phyloP scores from a whole-genome alignment of 2,113 vertebrate genomes.

The Polypterus bichir region DNA sequence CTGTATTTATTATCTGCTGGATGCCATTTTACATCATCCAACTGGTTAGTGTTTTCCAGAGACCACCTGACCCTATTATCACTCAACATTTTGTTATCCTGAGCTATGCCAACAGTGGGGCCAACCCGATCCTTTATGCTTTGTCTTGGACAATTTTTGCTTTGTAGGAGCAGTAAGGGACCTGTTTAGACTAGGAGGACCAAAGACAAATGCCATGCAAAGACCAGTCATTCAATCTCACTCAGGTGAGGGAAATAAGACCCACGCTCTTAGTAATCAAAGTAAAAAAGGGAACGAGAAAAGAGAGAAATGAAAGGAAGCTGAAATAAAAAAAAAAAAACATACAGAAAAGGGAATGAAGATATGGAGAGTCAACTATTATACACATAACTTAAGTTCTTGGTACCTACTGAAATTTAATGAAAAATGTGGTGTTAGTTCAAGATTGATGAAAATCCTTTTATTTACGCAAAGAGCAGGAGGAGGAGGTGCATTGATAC shows the following conservation, averaged over 20 bases:
- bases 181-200: conserved; percentile 9
- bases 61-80: conserved; percentile 45
- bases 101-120: conserved; percentile 56
- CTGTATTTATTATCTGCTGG: conserved; percentile 55
- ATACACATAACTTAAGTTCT: no score
- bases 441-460: no score
- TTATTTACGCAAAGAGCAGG: no score
- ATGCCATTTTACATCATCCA: conserved; percentile 56
- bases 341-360: no score
- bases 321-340: background rate
- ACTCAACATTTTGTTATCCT: conserved; percentile 54
- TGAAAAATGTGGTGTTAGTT: no score
- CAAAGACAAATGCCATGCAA: no score
- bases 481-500: no score
- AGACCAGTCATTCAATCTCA: background rate
- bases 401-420: no score
- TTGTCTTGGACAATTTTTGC: conserved; percentile 55
- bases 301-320: conserved; percentile 20
- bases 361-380: no score
- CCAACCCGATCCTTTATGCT: conserved; percentile 56
- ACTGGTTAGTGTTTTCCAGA: conserved; percentile 44
- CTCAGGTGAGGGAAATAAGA: conserved; percentile 15
- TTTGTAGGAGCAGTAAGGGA: conserved; percentile 40
- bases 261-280: no score
- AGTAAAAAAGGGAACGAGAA: conserved; percentile 6